Percentiles rank a stretch among this genome's conserved stretches.
Evolutionary conservation across 1,140 invertebrate genomes (phyloP).

Genomic region (Cotesia glomerata): DNA sequence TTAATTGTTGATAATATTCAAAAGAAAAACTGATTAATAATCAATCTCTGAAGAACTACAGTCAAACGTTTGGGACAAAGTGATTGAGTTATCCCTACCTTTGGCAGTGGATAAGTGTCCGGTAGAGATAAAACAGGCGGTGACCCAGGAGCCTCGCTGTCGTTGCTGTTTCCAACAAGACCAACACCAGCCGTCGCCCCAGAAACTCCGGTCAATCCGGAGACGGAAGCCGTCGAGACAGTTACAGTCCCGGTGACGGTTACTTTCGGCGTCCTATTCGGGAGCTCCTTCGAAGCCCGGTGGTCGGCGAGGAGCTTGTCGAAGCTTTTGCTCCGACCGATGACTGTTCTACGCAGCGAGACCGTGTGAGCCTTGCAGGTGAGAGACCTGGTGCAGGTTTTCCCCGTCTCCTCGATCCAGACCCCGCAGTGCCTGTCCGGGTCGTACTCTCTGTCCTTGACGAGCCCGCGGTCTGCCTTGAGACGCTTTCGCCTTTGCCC

Average conservation of each 20-base stretch:
- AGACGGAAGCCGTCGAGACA: slow-evolving; percentile 26
- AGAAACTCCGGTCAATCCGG: slow-evolving; percentile 14
- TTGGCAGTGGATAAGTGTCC: slow-evolving; percentile 61
- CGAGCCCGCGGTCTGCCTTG: slow-evolving; percentile 66
- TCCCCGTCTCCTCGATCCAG: slow-evolving; percentile 70
- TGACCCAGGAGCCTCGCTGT: slow-evolving; percentile 53
- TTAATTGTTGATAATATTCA: not conserved
- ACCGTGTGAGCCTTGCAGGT: slow-evolving; percentile 86
- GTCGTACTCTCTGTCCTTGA: slow-evolving; percentile 78
- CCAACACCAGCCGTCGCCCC: slow-evolving; percentile 6
- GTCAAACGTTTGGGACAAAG: not conserved
- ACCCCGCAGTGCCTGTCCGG: slow-evolving; percentile 84
- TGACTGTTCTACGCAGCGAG: slow-evolving; percentile 74
- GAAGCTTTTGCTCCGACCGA: slow-evolving; percentile 77
- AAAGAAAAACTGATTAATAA: slow-evolving; percentile 9
- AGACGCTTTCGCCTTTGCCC: slow-evolving; percentile 63
- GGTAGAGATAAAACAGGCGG: slow-evolving; percentile 60
- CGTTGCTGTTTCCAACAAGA: slow-evolving; percentile 11
- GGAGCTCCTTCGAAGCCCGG: slow-evolving; percentile 69
- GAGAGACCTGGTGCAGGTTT: slow-evolving; percentile 80
- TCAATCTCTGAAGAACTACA: not conserved
- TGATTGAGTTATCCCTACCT: slow-evolving; percentile 44
- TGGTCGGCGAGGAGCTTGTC: slow-evolving; percentile 81
- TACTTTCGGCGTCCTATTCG: slow-evolving; percentile 49
- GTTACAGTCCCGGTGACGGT: slow-evolving; percentile 48